Evolutionary conservation across 2,113 vertebrate species (phyloP).

Genomic region (Serranochromis macrocephalus): DNA sequence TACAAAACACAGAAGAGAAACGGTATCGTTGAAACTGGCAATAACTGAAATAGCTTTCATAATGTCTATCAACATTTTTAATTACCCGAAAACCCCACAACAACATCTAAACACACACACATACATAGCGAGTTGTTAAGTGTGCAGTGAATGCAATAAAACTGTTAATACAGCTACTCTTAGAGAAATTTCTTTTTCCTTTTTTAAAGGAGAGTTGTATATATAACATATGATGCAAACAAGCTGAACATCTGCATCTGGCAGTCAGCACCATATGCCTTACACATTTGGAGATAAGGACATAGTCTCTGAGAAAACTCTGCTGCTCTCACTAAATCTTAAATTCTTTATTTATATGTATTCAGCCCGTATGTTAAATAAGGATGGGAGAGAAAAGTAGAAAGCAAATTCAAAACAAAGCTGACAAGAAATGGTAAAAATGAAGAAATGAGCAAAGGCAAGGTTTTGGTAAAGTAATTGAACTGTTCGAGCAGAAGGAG

Average conservation of each 20-base stretch:
- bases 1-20: conserved; percentile 43
- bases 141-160: not conserved
- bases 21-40: not conserved
- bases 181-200: not conserved
- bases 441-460: conserved; percentile 1
- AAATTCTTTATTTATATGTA: not conserved
- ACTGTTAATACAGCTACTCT: not conserved
- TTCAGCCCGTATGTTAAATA: not conserved
- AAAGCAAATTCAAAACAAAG: not conserved
- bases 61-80: not conserved
- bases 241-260: not conserved
- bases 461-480: not conserved
- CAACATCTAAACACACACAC: not conserved
- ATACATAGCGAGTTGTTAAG: not conserved
- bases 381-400: not conserved
- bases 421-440: not conserved
- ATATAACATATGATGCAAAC: not conserved
- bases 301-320: not conserved
- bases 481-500: conserved; percentile 2
- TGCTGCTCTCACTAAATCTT: not conserved
- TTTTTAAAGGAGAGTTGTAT: not conserved
- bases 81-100: not conserved
- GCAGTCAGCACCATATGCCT: not conserved
- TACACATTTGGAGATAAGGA: not conserved
- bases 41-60: not conserved